Evolutionary conservation across 2,888 invertebrate genomes (phyloP), one percentile per base, ranked within the genome.

Genomic region (Parnassius apollo): DNA sequence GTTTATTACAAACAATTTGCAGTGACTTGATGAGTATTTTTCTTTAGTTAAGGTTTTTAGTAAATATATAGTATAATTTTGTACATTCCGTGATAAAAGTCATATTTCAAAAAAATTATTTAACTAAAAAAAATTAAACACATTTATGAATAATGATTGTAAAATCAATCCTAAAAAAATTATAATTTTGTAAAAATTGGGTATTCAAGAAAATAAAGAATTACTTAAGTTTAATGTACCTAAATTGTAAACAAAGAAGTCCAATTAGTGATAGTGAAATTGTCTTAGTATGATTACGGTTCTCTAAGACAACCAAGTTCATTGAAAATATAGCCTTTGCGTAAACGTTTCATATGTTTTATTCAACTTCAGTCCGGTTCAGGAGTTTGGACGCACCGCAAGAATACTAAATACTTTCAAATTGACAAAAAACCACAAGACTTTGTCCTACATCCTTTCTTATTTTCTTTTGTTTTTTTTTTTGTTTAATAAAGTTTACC

Each of bases 321-420:
- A 78, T 75, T 73, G 75, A 76, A 81, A 81, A 75, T 58, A 62
- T 62, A 57, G 57, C 77, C 76, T 73, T 69, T 68, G 74, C 72
- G 68, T 63, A 66, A 57, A 57, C 25, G 57, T 65, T 61, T 61
- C 65, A 66, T 69, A 78, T 81, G 75, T 80, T 77, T 82, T 78
- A 83, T 83, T 82, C 80, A 80, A 64, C 64, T 62, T 62, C 12
- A 54, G 58, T 54, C 53, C 62, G 49, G 57, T 61, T 57, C 53
- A 53, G 42, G 18, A 62, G 50, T 58, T 50, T 12, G 50, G 50
- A 59, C 58, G 45, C 49, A 18, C 54, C 54, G 50, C 45, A 45
- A 50, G 25, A 55, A 58, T 62, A 58, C 45, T 58, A 62, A 62
- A 57, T 54, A 8, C 48, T 42, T 42, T 13, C 55, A 22, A 53